Evolutionary conservation across 2,113 vertebrate genomes (phyloP).

Genomic region (Halcyon senegalensis): DNA sequence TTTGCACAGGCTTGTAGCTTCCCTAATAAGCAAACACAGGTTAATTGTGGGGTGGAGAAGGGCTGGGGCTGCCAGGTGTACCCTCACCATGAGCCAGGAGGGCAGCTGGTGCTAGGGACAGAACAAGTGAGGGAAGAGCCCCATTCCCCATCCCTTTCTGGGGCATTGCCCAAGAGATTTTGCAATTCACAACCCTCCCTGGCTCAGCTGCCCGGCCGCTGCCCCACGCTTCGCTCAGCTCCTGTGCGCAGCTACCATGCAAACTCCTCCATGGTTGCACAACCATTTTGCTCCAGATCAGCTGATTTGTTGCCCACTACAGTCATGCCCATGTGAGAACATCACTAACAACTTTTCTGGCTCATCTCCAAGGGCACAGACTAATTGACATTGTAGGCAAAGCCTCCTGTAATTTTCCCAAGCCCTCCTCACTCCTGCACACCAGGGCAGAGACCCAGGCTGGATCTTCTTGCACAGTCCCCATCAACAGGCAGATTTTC

Average conservation of each 20-base stretch:
- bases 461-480: rapidly evolving
- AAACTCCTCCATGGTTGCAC: background rate
- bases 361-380: background rate
- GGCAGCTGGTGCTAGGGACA: background rate
- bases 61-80: background rate
- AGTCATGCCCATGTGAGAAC: background rate
- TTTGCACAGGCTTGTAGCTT: constrained; percentile 39
- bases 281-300: rapidly evolving
- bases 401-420: background rate
- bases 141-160: background rate
- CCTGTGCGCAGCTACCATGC: background rate
- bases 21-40: constrained; percentile 32
- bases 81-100: background rate
- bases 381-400: rapidly evolving
- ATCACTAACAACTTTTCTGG: background rate
- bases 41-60: background rate
- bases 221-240: background rate
- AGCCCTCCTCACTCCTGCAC: background rate
- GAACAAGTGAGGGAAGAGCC: background rate
- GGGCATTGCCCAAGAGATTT: background rate
- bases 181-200: background rate
- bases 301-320: background rate
- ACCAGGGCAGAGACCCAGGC: background rate
- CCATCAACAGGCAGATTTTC: rapidly evolving
- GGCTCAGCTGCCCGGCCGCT: rapidly evolving